Conservation (phyloP, 2,888 invertebrate genomes). For the Drosophila formosana region DNA sequence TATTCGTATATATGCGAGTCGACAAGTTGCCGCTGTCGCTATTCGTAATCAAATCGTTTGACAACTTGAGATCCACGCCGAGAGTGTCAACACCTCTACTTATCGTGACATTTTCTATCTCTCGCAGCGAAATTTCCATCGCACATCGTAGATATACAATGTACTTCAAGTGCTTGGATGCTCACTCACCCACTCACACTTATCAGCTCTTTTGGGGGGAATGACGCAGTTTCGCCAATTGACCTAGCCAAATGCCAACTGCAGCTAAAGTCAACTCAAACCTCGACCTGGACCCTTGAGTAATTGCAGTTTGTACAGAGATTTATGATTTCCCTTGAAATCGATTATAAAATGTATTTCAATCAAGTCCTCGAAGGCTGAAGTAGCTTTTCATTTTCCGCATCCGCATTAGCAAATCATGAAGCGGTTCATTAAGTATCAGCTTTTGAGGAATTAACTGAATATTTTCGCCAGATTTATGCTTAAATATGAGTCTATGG, state of each 20-base stretch:
- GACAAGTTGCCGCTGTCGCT: slow-evolving; percentile 11
- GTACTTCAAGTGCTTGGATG: slow-evolving; percentile 19
- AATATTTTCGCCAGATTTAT: slow-evolving; percentile 4
- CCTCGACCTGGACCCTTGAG: not conserved
- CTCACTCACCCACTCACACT: not conserved
- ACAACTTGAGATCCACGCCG: slow-evolving; percentile 42
- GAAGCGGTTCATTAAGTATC: slow-evolving; percentile 11
- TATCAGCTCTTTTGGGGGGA: slow-evolving; percentile 3
- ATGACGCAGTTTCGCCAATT: slow-evolving; percentile 17
- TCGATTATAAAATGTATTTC: slow-evolving; percentile 8
- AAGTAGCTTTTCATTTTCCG: not conserved
- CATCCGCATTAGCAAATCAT: not conserved
- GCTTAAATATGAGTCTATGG: slow-evolving; percentile 6
- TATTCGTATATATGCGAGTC: not conserved
- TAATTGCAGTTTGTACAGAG: slow-evolving; percentile 2
- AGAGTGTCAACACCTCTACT: slow-evolving; percentile 45
- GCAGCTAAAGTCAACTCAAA: slow-evolving; percentile 20
- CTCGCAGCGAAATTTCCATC: slow-evolving; percentile 24
- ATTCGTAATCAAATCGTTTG: slow-evolving; percentile 44
- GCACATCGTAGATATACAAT: slow-evolving; percentile 6
- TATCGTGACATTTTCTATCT: slow-evolving; percentile 33
- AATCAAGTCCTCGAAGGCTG: not conserved
- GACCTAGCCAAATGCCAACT: slow-evolving; percentile 6
- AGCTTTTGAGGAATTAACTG: slow-evolving; percentile 4
- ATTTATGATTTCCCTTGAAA: not conserved